Conservation (phyloP, 2,888 invertebrate species). For the Chrysolina haemoptera region DNA sequence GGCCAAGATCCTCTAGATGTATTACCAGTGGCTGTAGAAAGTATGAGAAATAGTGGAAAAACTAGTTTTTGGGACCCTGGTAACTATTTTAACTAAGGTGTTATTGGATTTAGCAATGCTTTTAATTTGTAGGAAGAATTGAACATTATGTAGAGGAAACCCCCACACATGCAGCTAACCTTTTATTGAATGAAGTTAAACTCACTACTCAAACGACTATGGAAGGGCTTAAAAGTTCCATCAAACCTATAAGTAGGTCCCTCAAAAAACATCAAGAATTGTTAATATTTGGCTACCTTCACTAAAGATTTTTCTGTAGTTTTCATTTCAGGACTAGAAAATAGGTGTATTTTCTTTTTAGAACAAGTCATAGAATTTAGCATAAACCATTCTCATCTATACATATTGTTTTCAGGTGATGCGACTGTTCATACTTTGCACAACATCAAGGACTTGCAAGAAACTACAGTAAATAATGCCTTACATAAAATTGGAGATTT, state of each 20-base stretch:
- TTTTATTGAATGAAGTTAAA: slow-evolving; percentile 61
- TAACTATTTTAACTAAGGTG: slow-evolving; percentile 8
- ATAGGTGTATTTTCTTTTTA: no score
- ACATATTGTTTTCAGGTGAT: slow-evolving; percentile 61
- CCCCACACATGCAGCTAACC: slow-evolving; percentile 51
- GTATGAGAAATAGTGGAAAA: slow-evolving; percentile 53
- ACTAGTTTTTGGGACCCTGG: slow-evolving; percentile 52
- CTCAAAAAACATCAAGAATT: not conserved
- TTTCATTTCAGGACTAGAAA: no score
- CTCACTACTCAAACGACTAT: slow-evolving; percentile 58
- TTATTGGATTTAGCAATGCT: not conserved
- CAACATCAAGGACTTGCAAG: slow-evolving; percentile 73
- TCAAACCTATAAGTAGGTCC: slow-evolving; percentile 61
- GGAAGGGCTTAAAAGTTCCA: slow-evolving; percentile 62
- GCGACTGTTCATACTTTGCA: slow-evolving; percentile 66
- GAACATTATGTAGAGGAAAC: slow-evolving; percentile 43
- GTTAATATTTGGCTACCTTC: no score
- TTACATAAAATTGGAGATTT: slow-evolving; percentile 77
- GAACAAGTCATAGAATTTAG: no score
- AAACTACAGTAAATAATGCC: slow-evolving; percentile 72
- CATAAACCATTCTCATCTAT: no score
- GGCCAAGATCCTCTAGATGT: slow-evolving; percentile 75
- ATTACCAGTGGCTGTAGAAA: slow-evolving; percentile 70
- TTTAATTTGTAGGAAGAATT: slow-evolving; percentile 42
- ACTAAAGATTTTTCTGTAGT: not conserved